Base-by-base conservation (phyloP, 2,797 vertebrate genomes). In the Zenarchopterus dispar region DNA sequence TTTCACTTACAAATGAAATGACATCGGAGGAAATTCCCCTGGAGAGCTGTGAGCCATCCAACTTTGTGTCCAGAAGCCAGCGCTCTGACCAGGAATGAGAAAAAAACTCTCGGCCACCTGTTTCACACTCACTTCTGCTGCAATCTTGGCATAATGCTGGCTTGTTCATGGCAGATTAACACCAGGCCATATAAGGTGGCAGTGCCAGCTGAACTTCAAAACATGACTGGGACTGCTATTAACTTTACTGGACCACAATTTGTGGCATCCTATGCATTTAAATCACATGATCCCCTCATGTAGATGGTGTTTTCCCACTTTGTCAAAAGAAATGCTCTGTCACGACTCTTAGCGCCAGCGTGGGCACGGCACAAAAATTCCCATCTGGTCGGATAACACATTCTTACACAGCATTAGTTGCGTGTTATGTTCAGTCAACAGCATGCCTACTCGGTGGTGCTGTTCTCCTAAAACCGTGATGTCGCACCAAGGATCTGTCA, bases 221-320 rank as follows among this genome's bases (percentile, higher is more conserved):
- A 93, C 84, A 80, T 23, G 56, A 89, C 85, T 75, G 84, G 82
- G 80, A 76, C 55, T 57, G 77, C 84, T 73, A 86, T 90, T 92
- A 87, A 91, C 81, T 67, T 39, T 73, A 92, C 80, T 11, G 2
- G 51, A 87, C 84, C 91, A 82, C 91, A 92, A 87, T 87, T 82
- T 88, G 90, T 86, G 93, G 86, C 87, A 96, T 96, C 92, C 81
- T 31, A 90, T 86, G 92, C 89, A 94, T 95, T 94, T 94, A 95
- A 95, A 96, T 95, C 92, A 90, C 87, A 90, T 95, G 93, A 95
- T 94, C 94, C 91, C 91, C 89, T 87, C 90, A 78, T 90, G 93
- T 93, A 84, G 83, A 83, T 70, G 76, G 74, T 86, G 92, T 93
- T 94, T 93, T 89, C 82, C 89, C 87, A 89, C 89, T 90, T 90